Conservation (phyloP, 2,113 vertebrate species). For the Osmerus mordax region DNA sequence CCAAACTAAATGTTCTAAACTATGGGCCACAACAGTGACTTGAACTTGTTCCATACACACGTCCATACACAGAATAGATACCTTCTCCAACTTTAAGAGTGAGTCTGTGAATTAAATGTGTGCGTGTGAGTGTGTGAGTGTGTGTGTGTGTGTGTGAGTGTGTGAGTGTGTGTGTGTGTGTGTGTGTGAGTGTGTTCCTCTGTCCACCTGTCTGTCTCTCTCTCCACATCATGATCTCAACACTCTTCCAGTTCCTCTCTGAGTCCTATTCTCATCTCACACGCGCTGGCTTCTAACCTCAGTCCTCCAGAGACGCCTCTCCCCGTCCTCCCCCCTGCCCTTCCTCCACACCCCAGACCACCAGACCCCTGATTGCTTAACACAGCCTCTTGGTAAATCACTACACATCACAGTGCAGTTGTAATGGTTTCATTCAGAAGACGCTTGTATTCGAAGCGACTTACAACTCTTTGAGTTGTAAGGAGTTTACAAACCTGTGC, state of each 20-base stretch:
- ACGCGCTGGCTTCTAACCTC: slow-evolving; percentile 46
- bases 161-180: slow-evolving; percentile 21
- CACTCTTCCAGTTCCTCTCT: slow-evolving; percentile 69
- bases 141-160: slow-evolving; percentile 26
- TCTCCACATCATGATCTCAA: slow-evolving; percentile 42
- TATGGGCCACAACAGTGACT: no score
- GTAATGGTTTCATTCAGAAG: background rate
- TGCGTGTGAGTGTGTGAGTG: slow-evolving; percentile 14
- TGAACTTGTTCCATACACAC: no score
- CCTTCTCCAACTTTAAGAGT: background rate
- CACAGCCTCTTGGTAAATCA: slow-evolving; percentile 34
- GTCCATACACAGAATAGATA: no score
- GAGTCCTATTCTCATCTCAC: slow-evolving; percentile 63
- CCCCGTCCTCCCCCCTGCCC: slow-evolving; percentile 2
- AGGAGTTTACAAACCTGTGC: no score
- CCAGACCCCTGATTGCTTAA: slow-evolving; percentile 36
- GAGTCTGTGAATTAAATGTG: slow-evolving; percentile 27
- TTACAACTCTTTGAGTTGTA: background rate
- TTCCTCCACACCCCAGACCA: slow-evolving; percentile 15
- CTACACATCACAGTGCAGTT: slow-evolving; percentile 17
- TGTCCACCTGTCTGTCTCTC: slow-evolving; percentile 65
- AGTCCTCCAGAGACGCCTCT: slow-evolving; percentile 53
- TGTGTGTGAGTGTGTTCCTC: slow-evolving; percentile 20
- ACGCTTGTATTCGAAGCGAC: background rate
- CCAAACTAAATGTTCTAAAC: no score